A percentile compares a stretch with the other conserved stretches of the same genome.
Evolutionary conservation across 2,888 invertebrate genomes (phyloP).

Genomic region (Masnerella sp.): DNA sequence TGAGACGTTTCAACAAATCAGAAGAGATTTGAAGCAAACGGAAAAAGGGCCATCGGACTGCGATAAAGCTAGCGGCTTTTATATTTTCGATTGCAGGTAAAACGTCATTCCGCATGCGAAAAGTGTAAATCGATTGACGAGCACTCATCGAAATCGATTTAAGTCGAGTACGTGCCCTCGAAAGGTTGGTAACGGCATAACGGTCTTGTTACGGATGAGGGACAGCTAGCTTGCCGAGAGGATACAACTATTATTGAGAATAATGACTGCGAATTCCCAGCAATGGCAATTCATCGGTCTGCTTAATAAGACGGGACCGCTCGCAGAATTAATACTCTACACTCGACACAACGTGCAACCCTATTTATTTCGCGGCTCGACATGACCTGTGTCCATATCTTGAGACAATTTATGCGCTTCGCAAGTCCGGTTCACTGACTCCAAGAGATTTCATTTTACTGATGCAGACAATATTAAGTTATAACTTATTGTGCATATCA

Average conservation of each 20-base stretch:
- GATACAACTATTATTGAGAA: constrained; percentile 52
- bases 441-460: too few species aligned
- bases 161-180: constrained; percentile 50
- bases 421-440: too few species aligned
- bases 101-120: constrained; percentile 51
- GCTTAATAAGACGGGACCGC: constrained; percentile 40
- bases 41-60: not conserved
- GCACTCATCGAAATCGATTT: constrained; percentile 52
- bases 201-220: constrained; percentile 53
- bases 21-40: too few species aligned
- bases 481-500: too few species aligned
- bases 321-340: too few species aligned
- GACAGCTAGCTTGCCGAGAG: constrained; percentile 48
- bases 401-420: too few species aligned
- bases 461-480: too few species aligned
- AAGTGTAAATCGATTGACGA: constrained; percentile 54
- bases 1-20: too few species aligned
- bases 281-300: constrained; percentile 41
- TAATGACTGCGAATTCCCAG: constrained; percentile 42
- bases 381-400: too few species aligned
- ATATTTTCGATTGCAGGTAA: constrained; percentile 39
- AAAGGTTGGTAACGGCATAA: constrained; percentile 45
- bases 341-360: too few species aligned
- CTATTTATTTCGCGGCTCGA: too few species aligned
- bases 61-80: constrained; percentile 42